These are phyloP conservation scores for Chrysomela aeneicollis DNA, from an alignment of 2,888 invertebrate species.

Conservation along the genomic window DNA sequence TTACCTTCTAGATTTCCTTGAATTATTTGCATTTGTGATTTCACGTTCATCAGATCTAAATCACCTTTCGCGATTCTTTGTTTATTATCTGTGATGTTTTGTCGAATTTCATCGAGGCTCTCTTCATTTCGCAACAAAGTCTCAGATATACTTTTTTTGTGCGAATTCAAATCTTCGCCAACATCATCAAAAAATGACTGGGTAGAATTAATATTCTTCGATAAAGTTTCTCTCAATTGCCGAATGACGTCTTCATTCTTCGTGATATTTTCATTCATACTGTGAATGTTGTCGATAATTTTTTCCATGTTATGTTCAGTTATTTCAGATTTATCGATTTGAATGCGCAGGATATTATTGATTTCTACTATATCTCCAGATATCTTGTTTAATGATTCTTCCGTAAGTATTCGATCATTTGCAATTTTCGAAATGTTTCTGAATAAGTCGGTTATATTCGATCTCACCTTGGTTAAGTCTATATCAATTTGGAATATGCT, in stretches of 20 bases:
- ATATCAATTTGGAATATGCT: background rate
- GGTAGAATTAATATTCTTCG: background rate
- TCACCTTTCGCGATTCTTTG: background rate
- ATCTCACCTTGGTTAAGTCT: background rate
- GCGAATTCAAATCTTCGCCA: background rate
- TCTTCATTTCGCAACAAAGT: background rate
- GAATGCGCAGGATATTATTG: background rate
- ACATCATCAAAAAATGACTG: background rate
- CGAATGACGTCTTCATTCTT: background rate
- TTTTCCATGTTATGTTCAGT: background rate
- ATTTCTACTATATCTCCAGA: no score
- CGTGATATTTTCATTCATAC: background rate
- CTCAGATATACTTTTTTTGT: background rate
- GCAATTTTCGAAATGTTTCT: background rate
- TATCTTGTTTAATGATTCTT: no score
- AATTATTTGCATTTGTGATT: background rate
- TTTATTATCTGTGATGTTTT: background rate
- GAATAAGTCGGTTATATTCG: background rate
- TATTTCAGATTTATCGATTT: background rate
- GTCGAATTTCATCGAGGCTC: background rate
- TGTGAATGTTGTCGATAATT: background rate
- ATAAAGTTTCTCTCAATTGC: background rate
- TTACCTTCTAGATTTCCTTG: background rate
- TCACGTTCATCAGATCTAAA: background rate
- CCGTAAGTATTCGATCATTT: background rate